Evolutionary conservation across 2,113 vertebrate genomes (phyloP), one percentile per base, ranked within the genome.

Genomic region (Myocastor coypus): DNA sequence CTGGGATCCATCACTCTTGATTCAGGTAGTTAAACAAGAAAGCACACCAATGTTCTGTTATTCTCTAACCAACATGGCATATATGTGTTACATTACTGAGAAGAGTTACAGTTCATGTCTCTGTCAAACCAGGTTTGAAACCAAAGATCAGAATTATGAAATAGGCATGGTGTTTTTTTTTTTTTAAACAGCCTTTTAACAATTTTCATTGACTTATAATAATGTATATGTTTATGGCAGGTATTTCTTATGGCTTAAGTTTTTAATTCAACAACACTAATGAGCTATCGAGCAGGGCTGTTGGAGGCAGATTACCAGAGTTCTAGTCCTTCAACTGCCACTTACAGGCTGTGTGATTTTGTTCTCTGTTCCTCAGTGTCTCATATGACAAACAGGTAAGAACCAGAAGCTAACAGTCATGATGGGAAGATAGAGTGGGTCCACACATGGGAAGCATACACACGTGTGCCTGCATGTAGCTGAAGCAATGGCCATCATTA

Each of bases 161-260:
- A 61, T n/a, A 68, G n/a, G 26, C 14, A 37, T 73, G 55, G 4
- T 19, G 64, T 50, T 89, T 50, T 7, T 37, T 42, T 42, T 94
- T 82, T 50, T 37, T 73, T 82, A 82, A 66, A 16, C 32, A 71
- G 14, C 52, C 26, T 4, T 80, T 93, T 34, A 32, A 22, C 4
- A 52, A 11, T 73, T 88, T 73, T 88, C 34, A 42, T 37, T 71
- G 63, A 34, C n/a, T 9, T 9, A 40, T 40, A 40, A 71, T 73
- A 55, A 86, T 86, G 14, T 17, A 52, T 14, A n/a, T 42, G 28
- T 80, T 34, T 69, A n/a, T 82, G 55, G 46, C 3, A 24, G 22
- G 26, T 63, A 84, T 50, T 94, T 94, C 28, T 89, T 84, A 61
- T 0, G 14, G 32, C 50, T 81, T 91, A 83, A 87, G 86, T 94